A percentile compares a stretch with the other conserved stretches of the same genome.
Conservation (phyloP, 2,113 vertebrate species). For the Nansenia antarctica region DNA sequence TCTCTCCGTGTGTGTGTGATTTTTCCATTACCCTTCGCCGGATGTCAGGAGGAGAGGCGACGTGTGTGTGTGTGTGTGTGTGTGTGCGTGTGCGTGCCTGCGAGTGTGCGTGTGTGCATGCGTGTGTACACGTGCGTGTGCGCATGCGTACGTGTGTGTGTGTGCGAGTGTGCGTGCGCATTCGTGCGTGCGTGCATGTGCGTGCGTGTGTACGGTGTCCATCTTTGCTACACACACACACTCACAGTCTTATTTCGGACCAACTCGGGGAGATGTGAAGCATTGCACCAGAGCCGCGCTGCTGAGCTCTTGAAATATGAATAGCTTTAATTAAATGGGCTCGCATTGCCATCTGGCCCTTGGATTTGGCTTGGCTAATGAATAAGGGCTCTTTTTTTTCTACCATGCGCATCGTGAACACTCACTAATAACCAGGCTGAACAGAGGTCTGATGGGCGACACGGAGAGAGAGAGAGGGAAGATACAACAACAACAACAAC, state of each 20-base stretch:
- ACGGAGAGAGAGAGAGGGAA: slow-evolving; percentile 10
- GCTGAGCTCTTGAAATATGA: slow-evolving; percentile 78
- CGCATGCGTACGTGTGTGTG: not conserved
- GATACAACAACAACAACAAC: not conserved
- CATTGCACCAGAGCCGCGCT: slow-evolving; percentile 49
- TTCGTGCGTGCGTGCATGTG: not conserved
- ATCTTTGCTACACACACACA: too few relatives aligned
- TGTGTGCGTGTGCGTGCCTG: not conserved
- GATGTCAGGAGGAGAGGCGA: not conserved
- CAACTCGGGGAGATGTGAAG: slow-evolving; percentile 51
- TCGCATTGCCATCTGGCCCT: slow-evolving; percentile 77
- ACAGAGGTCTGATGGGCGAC: slow-evolving; percentile 40
- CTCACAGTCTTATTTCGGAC: slow-evolving; percentile 18
- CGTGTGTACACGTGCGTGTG: not conserved
- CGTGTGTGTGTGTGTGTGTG: slow-evolving; percentile 6
- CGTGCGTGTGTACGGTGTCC: not conserved
- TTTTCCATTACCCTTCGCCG: slow-evolving; percentile 28
- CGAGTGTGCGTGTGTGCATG: not conserved
- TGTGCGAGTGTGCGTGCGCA: slow-evolving; percentile 10
- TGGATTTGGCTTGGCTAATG: slow-evolving; percentile 71
- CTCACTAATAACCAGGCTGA: slow-evolving; percentile 52
- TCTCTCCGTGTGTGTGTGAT: slow-evolving; percentile 32
- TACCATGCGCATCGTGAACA: not conserved
- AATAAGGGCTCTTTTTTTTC: slow-evolving; percentile 35
- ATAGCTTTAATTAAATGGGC: slow-evolving; percentile 81